phyloP scores from a whole-genome alignment of 2,888 invertebrate genomes.

The Hypolimnas misippus region DNA sequence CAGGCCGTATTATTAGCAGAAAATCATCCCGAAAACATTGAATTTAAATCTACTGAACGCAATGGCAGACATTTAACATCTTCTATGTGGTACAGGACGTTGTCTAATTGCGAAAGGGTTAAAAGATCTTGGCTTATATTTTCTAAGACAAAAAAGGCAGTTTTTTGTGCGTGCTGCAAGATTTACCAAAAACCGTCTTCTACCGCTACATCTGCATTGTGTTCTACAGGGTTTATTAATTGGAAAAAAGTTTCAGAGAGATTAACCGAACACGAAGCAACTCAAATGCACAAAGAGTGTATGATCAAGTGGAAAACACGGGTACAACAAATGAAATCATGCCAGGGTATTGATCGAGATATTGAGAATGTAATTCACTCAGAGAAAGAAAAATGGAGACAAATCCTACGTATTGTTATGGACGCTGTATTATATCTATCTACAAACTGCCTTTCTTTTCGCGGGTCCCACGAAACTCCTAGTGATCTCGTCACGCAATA shows the following conservation, averaged over 20 bases:
- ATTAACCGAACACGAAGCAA: conserved; percentile 35
- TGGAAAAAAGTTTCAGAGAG: conserved; percentile 44
- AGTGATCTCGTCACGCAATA: conserved; percentile 38
- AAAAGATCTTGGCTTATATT: conserved; percentile 45
- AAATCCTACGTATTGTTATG: conserved; percentile 45
- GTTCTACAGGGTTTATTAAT: conserved; percentile 41
- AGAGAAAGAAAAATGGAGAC: conserved; percentile 46
- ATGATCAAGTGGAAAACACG: conserved; percentile 44
- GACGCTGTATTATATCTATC: conserved; percentile 46
- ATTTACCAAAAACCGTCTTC: conserved; percentile 37
- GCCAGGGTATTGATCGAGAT: conserved; percentile 44
- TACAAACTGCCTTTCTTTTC: conserved; percentile 43
- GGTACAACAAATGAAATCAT: conserved; percentile 43
- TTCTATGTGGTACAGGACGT: conserved; percentile 45
- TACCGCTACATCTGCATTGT: conserved; percentile 42
- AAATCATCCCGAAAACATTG: conserved; percentile 39
- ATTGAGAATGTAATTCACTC: conserved; percentile 33
- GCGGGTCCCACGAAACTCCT: conserved; percentile 41
- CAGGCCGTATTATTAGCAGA: conserved; percentile 43
- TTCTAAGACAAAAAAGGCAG: conserved; percentile 44
- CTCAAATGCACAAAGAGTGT: conserved; percentile 43
- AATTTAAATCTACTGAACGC: conserved; percentile 44
- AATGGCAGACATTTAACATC: conserved; percentile 33
- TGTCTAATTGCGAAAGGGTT: conserved; percentile 44
- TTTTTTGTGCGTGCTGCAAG: conserved; percentile 39